A percentile compares a stretch with the other conserved stretches of the same genome.
phyloP scores from a whole-genome alignment of 2,797 vertebrate genomes.

The Ctenosaura bakeri region DNA sequence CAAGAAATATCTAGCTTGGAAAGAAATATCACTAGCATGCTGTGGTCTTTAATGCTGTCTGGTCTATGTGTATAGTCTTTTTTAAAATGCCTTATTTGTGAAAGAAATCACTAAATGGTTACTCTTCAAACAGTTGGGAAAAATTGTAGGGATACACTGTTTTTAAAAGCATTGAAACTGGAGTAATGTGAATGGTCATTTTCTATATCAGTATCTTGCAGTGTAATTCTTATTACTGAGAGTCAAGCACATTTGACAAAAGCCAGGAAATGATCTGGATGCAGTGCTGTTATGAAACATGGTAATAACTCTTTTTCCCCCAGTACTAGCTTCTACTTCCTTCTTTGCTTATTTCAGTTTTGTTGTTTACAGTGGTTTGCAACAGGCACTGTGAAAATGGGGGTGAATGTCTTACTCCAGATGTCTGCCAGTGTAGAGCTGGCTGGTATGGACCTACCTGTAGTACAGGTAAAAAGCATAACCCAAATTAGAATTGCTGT shows the following conservation, averaged over 20 bases:
- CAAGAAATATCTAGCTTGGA: background rate
- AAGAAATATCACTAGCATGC: background rate
- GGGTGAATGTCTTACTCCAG: slow-evolving; percentile 88
- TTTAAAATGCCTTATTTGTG: background rate
- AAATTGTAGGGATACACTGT: background rate
- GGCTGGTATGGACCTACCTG: slow-evolving; percentile 93
- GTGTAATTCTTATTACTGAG: background rate
- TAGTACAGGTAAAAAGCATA: slow-evolving; percentile 84
- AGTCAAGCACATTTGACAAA: background rate
- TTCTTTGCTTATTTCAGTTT: background rate
- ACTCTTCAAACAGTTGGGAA: background rate
- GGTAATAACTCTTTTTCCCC: background rate
- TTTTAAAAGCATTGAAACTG: background rate
- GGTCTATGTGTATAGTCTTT: background rate
- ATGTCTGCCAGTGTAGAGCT: slow-evolving; percentile 87
- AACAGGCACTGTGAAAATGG: slow-evolving; percentile 94
- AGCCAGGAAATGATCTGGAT: background rate
- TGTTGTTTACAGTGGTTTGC: slow-evolving; percentile 87
- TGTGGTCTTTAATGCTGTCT: background rate
- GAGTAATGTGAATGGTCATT: background rate
- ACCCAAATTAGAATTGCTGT: background rate
- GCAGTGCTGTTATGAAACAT: background rate
- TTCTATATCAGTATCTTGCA: background rate
- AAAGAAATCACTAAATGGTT: background rate
- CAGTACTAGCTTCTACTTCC: background rate